Conservation (phyloP, 2,888 invertebrate species). For the Zygothrica quintamaculata region DNA sequence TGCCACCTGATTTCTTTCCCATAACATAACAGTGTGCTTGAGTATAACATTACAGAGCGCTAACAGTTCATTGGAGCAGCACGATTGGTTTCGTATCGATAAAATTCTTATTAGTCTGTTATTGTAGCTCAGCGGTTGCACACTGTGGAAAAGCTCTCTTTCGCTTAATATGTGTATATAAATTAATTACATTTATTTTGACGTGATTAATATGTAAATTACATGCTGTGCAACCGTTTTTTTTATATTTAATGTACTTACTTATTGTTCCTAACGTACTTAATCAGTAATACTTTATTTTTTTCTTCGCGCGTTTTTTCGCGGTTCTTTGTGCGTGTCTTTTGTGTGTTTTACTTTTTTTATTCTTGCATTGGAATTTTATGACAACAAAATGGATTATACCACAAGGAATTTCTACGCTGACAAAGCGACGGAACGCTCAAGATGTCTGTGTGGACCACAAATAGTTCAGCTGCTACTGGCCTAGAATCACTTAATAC, state of each 20-base stretch:
- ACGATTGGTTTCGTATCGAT: conserved; percentile 31
- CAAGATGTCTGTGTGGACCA: conserved; percentile 89
- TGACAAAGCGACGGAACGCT: conserved; percentile 15
- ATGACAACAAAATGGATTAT: conserved; percentile 50
- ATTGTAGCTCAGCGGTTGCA: conserved; percentile 41
- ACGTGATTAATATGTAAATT: conserved; percentile 45
- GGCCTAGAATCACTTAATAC: conserved; percentile 83
- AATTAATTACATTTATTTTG: conserved; percentile 11
- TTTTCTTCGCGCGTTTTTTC: conserved; percentile 17
- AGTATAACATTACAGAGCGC: not conserved
- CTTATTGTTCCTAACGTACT: conserved; percentile 41
- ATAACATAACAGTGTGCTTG: not conserved
- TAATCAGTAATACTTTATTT: conserved; percentile 28
- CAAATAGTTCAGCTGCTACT: conserved; percentile 86
- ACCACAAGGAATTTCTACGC: conserved; percentile 38
- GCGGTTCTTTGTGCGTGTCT: conserved; percentile 17
- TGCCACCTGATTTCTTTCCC: not conserved
- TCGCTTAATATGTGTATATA: conserved; percentile 31
- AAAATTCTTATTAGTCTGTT: conserved; percentile 32
- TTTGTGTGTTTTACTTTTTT: conserved; percentile 5
- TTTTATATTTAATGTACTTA: conserved; percentile 33
- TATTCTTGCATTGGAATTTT: conserved; percentile 28
- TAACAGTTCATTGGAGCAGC: conserved; percentile 10
- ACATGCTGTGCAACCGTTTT: conserved; percentile 31
- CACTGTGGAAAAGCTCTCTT: conserved; percentile 18